Percentiles rank a stretch among this genome's conserved stretches.
phyloP scores from a whole-genome alignment of 2,888 invertebrate genomes.

The Leptodirus hochenwartii region DNA sequence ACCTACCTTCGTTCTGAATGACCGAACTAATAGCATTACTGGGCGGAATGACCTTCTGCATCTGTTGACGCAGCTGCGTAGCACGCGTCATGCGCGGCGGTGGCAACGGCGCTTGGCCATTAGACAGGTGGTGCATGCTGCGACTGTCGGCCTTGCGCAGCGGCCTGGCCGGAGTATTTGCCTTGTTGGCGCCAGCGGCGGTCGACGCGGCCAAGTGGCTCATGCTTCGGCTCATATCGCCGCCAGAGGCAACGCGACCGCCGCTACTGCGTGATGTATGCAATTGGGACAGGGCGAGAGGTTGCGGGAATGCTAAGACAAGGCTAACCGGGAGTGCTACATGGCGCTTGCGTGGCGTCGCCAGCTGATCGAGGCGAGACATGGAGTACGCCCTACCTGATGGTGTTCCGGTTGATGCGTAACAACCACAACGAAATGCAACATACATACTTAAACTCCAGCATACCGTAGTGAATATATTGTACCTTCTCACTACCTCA shows the following conservation, averaged over 20 bases:
- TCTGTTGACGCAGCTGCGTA: conserved; percentile 26
- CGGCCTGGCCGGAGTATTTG: conserved; percentile 23
- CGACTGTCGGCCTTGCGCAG: conserved; percentile 26
- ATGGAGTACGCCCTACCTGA: conserved; percentile 86
- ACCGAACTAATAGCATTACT: conserved; percentile 20
- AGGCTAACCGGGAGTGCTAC: conserved; percentile 25
- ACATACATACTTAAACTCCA: too few relatives aligned
- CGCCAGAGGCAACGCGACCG: too few relatives aligned
- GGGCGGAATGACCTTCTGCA: conserved; percentile 17
- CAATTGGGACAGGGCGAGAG: too few relatives aligned
- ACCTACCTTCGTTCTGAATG: conserved; percentile 22
- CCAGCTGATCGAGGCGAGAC: conserved; percentile 78
- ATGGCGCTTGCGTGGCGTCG: conserved; percentile 41
- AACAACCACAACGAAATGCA: too few relatives aligned
- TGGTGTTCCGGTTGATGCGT: too few relatives aligned
- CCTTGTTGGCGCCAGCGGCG: too few relatives aligned
- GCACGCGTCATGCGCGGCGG: conserved; percentile 26
- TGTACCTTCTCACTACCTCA: too few relatives aligned
- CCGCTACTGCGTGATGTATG: too few relatives aligned
- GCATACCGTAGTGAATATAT: too few relatives aligned
- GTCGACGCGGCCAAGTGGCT: conserved; percentile 46
- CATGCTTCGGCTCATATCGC: conserved; percentile 59
- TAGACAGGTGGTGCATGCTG: conserved; percentile 26
- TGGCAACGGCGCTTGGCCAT: conserved; percentile 20
- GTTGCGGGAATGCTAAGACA: conserved; percentile 19